Evolutionary conservation across 2,113 vertebrate species (phyloP).

Genomic region (Xiphophorus hellerii): DNA sequence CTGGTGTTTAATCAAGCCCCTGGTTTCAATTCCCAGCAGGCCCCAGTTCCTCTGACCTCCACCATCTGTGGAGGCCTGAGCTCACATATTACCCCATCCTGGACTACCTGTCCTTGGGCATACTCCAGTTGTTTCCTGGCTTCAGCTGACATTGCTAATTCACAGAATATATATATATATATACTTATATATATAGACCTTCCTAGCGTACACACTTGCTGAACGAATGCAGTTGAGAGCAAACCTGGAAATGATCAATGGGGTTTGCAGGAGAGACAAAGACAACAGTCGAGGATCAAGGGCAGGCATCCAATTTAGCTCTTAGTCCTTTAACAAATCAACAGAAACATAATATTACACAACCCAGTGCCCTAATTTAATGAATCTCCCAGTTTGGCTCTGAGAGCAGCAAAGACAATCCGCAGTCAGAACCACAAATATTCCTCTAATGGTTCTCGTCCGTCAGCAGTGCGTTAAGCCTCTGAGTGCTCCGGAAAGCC

Average conservation of each 20-base stretch:
- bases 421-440: conserved; percentile 31
- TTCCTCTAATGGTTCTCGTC: conserved; percentile 42
- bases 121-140: conserved; percentile 10
- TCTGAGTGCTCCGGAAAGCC: conserved; percentile 27
- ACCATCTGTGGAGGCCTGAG: conserved; percentile 62
- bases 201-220: not conserved
- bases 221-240: conserved; percentile 7
- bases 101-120: conserved; percentile 65
- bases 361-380: conserved; percentile 17
- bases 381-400: conserved; percentile 23
- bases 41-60: conserved; percentile 52
- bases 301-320: conserved; percentile 51
- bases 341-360: conserved; percentile 23
- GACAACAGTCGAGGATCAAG: conserved; percentile 18
- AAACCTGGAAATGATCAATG: not conserved
- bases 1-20: conserved; percentile 76
- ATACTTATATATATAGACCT: no score
- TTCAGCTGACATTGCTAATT: conserved; percentile 46
- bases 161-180: conserved; percentile 7
- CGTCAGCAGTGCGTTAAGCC: conserved; percentile 33
- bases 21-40: conserved; percentile 65
- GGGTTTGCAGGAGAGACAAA: conserved; percentile 17
- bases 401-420: conserved; percentile 28
- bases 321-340: conserved; percentile 26
- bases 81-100: conserved; percentile 46